Conservation (phyloP, 2,888 invertebrate species). For the Sphaerophoria rueppellii region DNA sequence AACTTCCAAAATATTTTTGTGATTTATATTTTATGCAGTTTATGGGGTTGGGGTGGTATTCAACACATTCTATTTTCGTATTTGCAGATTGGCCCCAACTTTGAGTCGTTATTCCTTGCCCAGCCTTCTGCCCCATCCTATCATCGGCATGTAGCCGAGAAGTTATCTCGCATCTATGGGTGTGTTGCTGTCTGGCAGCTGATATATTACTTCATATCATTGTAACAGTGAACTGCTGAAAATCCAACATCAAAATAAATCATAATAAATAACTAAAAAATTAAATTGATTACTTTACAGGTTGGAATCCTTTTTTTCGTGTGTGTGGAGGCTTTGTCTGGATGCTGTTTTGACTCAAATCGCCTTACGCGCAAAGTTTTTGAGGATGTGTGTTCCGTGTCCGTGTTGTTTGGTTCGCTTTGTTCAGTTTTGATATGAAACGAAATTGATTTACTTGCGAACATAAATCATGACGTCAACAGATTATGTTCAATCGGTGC, state of each 20-base stretch:
- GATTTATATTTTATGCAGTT: slow-evolving; percentile 71
- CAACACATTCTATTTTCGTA: slow-evolving; percentile 56
- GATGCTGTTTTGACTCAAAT: slow-evolving; percentile 27
- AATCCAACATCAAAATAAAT: slow-evolving; percentile 70
- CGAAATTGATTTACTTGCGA: slow-evolving; percentile 71
- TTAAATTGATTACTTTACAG: slow-evolving; percentile 73
- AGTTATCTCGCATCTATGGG: slow-evolving; percentile 20
- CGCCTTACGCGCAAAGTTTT: slow-evolving; percentile 64
- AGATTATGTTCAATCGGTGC: slow-evolving; percentile 64
- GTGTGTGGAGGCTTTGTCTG: slow-evolving; percentile 1
- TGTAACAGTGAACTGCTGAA: slow-evolving; percentile 40
- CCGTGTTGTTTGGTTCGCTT: not conserved
- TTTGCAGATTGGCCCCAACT: slow-evolving; percentile 48
- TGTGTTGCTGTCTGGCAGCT: slow-evolving; percentile 47
- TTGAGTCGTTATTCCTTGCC: slow-evolving; percentile 11
- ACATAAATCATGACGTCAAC: slow-evolving; percentile 70
- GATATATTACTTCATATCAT: slow-evolving; percentile 64
- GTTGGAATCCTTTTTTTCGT: slow-evolving; percentile 42
- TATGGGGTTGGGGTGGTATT: slow-evolving; percentile 2
- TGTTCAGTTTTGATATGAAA: slow-evolving; percentile 33
- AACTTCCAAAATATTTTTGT: slow-evolving; percentile 61
- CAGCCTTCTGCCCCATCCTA: not conserved
- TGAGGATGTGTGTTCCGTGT: not conserved
- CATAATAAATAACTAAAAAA: slow-evolving; percentile 74
- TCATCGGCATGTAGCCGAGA: not conserved